These are phyloP conservation scores for Philopotamus ludificatus DNA, from an alignment of 1,140 invertebrate species.

Conservation along the genomic window DNA sequence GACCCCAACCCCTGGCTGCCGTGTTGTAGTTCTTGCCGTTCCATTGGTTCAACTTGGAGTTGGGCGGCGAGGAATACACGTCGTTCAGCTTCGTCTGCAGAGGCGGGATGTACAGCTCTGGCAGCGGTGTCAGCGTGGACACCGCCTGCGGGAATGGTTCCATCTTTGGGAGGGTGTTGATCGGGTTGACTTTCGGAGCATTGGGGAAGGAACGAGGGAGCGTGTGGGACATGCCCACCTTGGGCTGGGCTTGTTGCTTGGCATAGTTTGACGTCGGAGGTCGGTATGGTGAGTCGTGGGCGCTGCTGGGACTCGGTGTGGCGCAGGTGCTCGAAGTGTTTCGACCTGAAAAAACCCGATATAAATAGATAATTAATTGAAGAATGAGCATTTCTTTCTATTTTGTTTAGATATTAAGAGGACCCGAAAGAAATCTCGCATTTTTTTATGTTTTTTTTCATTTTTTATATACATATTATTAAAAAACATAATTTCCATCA, in stretches of 20 bases:
- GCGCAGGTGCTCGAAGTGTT: constrained; percentile 54
- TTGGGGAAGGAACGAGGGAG: constrained; percentile 51
- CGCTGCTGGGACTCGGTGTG: constrained; percentile 54
- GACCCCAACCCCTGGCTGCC: constrained; percentile 76
- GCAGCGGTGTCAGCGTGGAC: constrained; percentile 47
- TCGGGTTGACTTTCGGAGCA: constrained; percentile 48
- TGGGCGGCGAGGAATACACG: constrained; percentile 50
- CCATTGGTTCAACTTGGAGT: constrained; percentile 47
- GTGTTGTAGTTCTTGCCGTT: constrained; percentile 71
- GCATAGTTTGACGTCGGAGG: constrained; percentile 46
- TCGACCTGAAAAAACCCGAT: constrained; percentile 54
- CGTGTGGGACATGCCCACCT: constrained; percentile 39
- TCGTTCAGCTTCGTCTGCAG: constrained; percentile 50
- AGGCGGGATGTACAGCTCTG: constrained; percentile 52
- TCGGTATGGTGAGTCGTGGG: constrained; percentile 55
- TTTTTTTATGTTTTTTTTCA: background rate
- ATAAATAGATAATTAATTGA: background rate
- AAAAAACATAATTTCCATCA: no score
- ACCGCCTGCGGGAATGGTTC: constrained; percentile 52
- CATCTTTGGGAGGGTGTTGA: constrained; percentile 51
- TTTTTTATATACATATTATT: background rate
- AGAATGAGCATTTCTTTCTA: background rate
- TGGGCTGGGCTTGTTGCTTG: constrained; percentile 9
- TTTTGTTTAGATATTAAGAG: background rate
- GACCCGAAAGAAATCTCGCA: no score